Conservation (phyloP, 2,113 vertebrate genomes). For the Nycticebus coucang region DNA sequence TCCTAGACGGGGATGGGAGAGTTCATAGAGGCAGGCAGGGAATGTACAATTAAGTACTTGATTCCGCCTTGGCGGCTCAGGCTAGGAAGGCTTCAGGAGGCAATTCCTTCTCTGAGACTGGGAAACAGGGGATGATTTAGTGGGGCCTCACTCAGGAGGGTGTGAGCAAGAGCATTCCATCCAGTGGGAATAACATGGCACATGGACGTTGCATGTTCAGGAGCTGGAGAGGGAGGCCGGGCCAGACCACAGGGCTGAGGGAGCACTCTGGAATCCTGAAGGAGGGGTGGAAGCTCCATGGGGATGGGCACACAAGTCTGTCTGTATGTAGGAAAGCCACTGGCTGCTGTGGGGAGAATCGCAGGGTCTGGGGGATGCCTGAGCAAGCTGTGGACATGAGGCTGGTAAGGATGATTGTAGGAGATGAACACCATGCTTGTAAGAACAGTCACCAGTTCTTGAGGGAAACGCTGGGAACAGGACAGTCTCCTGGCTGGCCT, state of each 20-base stretch:
- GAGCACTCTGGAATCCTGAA: neutral
- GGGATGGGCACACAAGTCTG: rapidly evolving
- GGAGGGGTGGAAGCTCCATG: neutral
- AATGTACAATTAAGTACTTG: neutral
- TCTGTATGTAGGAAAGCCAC: neutral
- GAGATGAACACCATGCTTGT: no score
- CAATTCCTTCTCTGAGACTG: neutral
- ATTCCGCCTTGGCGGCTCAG: neutral
- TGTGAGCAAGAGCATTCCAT: neutral
- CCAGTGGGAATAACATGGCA: neutral
- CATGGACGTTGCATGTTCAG: neutral
- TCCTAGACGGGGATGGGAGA: no score
- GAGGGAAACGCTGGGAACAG: no score
- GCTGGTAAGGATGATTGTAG: neutral
- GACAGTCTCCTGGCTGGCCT: no score
- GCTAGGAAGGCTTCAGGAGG: neutral
- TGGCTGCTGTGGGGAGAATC: neutral
- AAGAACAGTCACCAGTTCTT: no score
- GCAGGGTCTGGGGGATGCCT: neutral
- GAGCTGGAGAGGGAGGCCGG: neutral
- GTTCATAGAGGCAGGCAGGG: neutral
- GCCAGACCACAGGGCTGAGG: neutral
- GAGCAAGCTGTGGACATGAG: no score
- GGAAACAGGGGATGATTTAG: neutral
- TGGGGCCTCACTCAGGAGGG: neutral